phyloP scores from a whole-genome alignment of 2,888 invertebrate species.

The Nomada lathburiana region DNA sequence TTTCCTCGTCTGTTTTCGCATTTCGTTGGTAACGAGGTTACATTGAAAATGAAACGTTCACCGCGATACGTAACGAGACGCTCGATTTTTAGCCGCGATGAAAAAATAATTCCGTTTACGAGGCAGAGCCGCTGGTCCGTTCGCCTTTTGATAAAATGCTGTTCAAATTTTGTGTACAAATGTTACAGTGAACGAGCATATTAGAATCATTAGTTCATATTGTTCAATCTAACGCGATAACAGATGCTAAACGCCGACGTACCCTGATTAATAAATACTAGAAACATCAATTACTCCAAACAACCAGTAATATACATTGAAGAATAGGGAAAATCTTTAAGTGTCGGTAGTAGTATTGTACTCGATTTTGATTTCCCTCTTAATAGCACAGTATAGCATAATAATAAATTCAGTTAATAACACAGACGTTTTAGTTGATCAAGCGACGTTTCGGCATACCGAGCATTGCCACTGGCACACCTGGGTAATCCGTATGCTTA shows the following conservation, averaged over 20 bases:
- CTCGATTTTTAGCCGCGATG: background rate
- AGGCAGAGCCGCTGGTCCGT: background rate
- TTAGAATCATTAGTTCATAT: no score
- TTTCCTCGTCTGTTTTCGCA: background rate
- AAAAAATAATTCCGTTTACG: background rate
- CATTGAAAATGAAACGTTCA: background rate
- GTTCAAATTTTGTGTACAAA: no score
- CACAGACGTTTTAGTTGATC: constrained; percentile 9
- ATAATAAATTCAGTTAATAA: background rate
- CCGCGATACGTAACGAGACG: background rate
- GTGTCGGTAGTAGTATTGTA: no score
- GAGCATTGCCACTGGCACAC: constrained; percentile 36
- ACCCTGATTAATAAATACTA: no score
- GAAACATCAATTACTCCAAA: no score
- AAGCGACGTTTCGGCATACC: constrained; percentile 1
- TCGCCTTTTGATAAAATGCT: background rate
- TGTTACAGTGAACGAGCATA: no score
- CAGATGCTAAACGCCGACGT: no score
- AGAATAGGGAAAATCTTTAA: no score
- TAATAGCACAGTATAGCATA: no score
- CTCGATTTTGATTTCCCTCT: background rate
- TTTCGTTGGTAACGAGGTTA: background rate
- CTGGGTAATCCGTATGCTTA: constrained; percentile 50
- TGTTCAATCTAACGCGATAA: no score
- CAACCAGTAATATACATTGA: no score